Conservation (phyloP, 2,113 vertebrate genomes). For the Regulus satrapa region DNA sequence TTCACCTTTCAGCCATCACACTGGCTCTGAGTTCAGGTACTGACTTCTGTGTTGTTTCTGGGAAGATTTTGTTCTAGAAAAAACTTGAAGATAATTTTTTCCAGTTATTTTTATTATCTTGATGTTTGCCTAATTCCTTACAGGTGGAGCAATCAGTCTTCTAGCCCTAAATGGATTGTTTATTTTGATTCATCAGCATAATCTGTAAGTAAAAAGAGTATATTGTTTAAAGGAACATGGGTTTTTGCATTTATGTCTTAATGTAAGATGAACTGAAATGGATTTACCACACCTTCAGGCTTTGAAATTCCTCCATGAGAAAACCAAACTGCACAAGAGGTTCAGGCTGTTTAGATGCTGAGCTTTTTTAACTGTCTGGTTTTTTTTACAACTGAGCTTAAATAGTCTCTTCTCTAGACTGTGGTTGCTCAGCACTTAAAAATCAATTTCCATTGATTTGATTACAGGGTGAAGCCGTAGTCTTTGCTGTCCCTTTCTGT, state of each 20-base stretch:
- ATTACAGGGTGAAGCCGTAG: background rate
- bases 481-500: background rate
- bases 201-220: conserved; percentile 83
- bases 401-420: background rate
- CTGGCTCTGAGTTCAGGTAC: background rate
- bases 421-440: background rate
- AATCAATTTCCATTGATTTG: background rate
- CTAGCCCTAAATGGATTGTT: conserved; percentile 94
- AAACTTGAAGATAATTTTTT: background rate
- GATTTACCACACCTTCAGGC: background rate
- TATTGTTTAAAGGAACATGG: background rate
- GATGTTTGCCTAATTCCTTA: background rate
- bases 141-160: conserved; percentile 93
- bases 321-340: background rate
- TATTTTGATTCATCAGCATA: conserved; percentile 92
- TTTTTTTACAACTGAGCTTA: background rate
- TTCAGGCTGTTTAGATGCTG: background rate
- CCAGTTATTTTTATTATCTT: background rate
- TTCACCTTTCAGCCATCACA: background rate
- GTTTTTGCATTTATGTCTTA: background rate
- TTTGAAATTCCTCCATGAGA: background rate
- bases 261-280: background rate
- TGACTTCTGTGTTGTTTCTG: background rate
- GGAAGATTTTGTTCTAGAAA: background rate
- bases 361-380: background rate